phyloP scores from a whole-genome alignment of 1,140 invertebrate species.

The Asbolus verrucosus region DNA sequence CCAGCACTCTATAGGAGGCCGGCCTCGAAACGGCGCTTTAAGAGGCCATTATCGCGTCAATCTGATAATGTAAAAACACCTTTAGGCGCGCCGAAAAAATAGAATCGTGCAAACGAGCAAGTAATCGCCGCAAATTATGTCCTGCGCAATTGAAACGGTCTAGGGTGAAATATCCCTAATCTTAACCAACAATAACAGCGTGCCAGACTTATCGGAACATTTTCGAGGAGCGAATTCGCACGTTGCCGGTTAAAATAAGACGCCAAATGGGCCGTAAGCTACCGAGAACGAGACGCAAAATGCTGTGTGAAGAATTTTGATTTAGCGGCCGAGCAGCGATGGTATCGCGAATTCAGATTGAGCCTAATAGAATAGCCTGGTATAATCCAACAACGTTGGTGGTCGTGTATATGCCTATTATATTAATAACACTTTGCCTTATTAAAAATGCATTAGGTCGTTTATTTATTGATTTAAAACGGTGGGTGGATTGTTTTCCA shows the following conservation, averaged over 20 bases:
- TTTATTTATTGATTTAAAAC: slow-evolving; percentile 61
- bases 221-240: slow-evolving; percentile 13
- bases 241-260: slow-evolving; percentile 23
- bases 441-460: slow-evolving; percentile 63
- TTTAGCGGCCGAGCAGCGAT: slow-evolving; percentile 53
- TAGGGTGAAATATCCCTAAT: slow-evolving; percentile 41
- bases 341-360: slow-evolving; percentile 57
- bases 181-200: slow-evolving; percentile 35
- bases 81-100: too few relatives aligned
- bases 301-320: slow-evolving; percentile 47
- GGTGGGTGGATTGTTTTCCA: slow-evolving; percentile 50
- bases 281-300: slow-evolving; percentile 48
- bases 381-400: slow-evolving; percentile 58
- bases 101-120: slow-evolving; percentile 30
- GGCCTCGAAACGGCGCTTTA: too few relatives aligned
- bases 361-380: slow-evolving; percentile 57
- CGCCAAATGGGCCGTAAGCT: slow-evolving; percentile 21
- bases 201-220: slow-evolving; percentile 15
- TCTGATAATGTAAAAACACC: too few relatives aligned
- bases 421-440: slow-evolving; percentile 62
- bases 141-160: slow-evolving; percentile 39
- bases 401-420: slow-evolving; percentile 62
- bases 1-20: too few relatives aligned
- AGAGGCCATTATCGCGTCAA: too few relatives aligned
- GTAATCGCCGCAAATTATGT: slow-evolving; percentile 40